phyloP scores from a whole-genome alignment of 1,140 invertebrate species.

The Ladona fulva region DNA sequence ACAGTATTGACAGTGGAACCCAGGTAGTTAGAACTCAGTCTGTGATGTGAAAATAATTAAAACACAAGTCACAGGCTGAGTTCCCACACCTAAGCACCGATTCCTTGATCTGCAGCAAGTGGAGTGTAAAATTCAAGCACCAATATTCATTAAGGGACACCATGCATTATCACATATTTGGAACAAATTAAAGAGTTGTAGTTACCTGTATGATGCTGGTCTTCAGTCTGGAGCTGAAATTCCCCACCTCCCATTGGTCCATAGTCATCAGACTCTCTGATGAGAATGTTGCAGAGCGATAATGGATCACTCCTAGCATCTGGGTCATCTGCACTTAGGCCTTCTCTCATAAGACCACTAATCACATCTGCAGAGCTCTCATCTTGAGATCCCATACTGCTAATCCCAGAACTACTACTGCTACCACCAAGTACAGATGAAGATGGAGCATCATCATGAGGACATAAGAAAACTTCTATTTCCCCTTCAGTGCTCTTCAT shows the following conservation, averaged over 20 bases:
- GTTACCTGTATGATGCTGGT: conserved; percentile 53
- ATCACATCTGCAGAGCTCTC: not conserved
- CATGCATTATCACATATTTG: not conserved
- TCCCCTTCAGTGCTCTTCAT: conserved; percentile 79
- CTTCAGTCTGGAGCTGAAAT: conserved; percentile 61
- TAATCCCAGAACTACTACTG: conserved; percentile 30
- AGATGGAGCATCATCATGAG: conserved; percentile 47
- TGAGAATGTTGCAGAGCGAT: conserved; percentile 40
- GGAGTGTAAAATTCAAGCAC: not conserved
- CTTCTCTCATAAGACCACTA: not conserved
- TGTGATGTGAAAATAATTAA: conserved; percentile 12
- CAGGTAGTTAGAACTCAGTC: conserved; percentile 4
- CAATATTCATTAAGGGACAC: not conserved
- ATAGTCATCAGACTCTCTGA: conserved; percentile 54
- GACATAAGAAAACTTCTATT: conserved; percentile 89
- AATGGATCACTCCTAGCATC: conserved; percentile 32
- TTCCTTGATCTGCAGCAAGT: not conserved
- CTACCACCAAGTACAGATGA: conserved; percentile 11
- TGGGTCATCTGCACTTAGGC: not conserved
- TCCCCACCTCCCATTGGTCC: conserved; percentile 49
- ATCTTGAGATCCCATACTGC: not conserved
- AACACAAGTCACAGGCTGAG: conserved; percentile 21
- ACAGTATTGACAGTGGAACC: not conserved
- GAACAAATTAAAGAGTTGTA: not conserved
- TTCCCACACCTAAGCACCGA: conserved; percentile 17